Evolutionary conservation across 2,113 vertebrate genomes (phyloP).

Genomic region (Alces alces): DNA sequence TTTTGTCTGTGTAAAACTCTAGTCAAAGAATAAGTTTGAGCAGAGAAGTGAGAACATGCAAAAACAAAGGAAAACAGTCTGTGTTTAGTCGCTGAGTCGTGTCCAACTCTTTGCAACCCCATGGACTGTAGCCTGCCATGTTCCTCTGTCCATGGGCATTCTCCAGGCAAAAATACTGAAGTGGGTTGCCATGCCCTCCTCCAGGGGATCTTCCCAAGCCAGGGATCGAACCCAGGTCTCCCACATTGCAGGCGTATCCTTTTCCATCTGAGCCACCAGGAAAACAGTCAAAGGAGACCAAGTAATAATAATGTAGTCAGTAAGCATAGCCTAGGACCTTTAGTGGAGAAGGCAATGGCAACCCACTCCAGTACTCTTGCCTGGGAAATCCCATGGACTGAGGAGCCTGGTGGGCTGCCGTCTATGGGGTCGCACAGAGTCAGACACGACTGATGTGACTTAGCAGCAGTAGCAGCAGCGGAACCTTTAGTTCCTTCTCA

Average conservation of each 20-base stretch:
- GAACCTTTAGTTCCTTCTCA: too few species aligned
- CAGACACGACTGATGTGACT: too few species aligned
- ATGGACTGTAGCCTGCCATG: not conserved
- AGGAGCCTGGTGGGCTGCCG: too few species aligned
- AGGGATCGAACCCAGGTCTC: not conserved
- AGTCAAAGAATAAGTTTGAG: not conserved
- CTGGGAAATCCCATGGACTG: too few species aligned
- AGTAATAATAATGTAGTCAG: not conserved
- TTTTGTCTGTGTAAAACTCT: not conserved
- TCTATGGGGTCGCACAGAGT: too few species aligned
- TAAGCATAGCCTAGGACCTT: not conserved
- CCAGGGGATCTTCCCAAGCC: not conserved
- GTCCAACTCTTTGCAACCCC: not conserved
- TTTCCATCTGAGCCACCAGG: not conserved
- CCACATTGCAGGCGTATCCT: not conserved
- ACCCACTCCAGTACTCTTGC: too few species aligned
- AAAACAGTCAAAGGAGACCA: not conserved
- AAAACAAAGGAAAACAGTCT: not conserved
- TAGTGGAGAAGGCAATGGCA: too few species aligned
- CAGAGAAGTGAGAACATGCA: not conserved
- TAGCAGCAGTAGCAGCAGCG: too few species aligned
- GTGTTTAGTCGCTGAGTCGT: not conserved
- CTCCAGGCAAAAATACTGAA: not conserved
- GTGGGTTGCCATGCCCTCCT: not conserved
- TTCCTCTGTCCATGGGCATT: not conserved